Evolutionary conservation across 2,797 vertebrate species (phyloP), one percentile per base, ranked within the genome.

Genomic region (Sebastes paucispinis): DNA sequence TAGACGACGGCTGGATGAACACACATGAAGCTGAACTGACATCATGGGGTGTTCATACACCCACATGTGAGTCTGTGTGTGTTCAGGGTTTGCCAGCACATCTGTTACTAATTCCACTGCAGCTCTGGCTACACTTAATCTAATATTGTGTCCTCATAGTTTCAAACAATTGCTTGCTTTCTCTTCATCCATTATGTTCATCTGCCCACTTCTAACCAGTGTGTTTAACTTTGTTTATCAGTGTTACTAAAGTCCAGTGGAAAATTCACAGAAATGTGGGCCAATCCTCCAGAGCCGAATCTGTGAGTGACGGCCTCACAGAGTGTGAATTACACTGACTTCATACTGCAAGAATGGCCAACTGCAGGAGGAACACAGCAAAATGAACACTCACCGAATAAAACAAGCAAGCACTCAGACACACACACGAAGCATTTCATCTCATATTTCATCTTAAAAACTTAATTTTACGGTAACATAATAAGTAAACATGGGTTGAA

Each of bases 91-190:
- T 68, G 65, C 82, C 79, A 75, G 85, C 77, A 93, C 95, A 96
- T 95, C 92, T 96, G 95, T 85, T 92, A 68, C 73, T 88, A 83
- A 94, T 96, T 92, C 88, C 68, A 62, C 55, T 5, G 79, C 73
- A 87, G 85, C 78, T 87, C 71, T 71, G 67, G 70, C 80, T 75
- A 34, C 82, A 79, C 79, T 83, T 75, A 66, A 85, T 88, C 84
- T 22, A 66, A 90, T 84, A 73, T 8, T 34, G 54, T 72, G 75
- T 75, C 77, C 77, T 73, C 80, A 54, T 14, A 27, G 77, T 84
- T 77, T 81, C 43, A 72, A 81, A 68, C 65, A 55, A 27, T 32
- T 71, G 8, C 83, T 64, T 27, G 3, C 14, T 20, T 55, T 55
- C 29, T n/a, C 58, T 59, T 59, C 64, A 58, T 86, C 58, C 24